Evolutionary conservation across 2,888 invertebrate species (phyloP), one percentile per base, ranked within the genome.

Genomic region (Hydriomena furcata): DNA sequence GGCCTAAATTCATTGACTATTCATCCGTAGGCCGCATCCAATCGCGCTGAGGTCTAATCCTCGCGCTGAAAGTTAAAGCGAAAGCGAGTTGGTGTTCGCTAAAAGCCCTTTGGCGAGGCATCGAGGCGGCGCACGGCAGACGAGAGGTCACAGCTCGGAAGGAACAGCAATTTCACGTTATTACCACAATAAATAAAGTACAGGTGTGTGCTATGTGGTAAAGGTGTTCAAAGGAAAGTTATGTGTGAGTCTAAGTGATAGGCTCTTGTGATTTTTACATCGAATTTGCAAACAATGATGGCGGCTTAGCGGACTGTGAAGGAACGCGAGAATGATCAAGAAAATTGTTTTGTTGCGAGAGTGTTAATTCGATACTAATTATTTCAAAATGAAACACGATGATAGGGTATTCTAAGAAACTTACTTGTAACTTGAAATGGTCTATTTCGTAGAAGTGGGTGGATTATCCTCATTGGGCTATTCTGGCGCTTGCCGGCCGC

Each of bases 81-180:
- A 81, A 79, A 78, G 74, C 78, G 70, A 76, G 79, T 79, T 75
- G 76, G 75, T 77, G 72, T 72, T 73, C 65, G 68, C 77, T 84
- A 79, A 86, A 86, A 85, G 82, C 82, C 76, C 82, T 86, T 85
- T 82, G 75, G 78, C 74, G 70, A 73, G 69, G 71, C 70, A 68
- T 60, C 52, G 66, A 69, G 68, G 68, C 62, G 63, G 64, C 63
- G 46, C 36, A 31, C 31, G 51, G 38, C 38, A 40, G 46, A 43
- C n/a, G 49, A 46, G 47, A 41, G 41, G 42, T 40, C 52, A 52
- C 47, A 47, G 52, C 52, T 52, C 38, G 42, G 34, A 47, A 40
- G 49, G 28, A 52, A 52, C 47, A 43, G 47, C 52, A 52, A 46
- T 47, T 43, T 47, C 52, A 46, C 31, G 46, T 42, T 46, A 45